These are phyloP conservation scores for Urocynchramus pylzowi DNA, from an alignment of 2,113 vertebrate genomes.

Conservation along the genomic window DNA sequence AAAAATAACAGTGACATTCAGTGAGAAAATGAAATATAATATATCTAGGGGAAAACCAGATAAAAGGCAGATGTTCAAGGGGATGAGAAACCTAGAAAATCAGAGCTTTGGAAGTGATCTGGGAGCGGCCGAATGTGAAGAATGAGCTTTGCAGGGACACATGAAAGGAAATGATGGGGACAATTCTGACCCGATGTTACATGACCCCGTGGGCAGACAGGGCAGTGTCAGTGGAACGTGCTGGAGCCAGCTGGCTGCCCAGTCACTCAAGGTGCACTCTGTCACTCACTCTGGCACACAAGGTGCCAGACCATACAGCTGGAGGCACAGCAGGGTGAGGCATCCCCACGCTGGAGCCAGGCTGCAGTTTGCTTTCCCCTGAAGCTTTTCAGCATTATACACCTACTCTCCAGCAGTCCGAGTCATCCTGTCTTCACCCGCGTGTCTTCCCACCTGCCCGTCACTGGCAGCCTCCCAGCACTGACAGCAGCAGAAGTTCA, in stretches of 20 bases:
- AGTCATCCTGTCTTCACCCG: background rate
- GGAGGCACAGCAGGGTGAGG: background rate
- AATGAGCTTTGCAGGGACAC: background rate
- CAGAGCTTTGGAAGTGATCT: background rate
- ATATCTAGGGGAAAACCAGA: background rate
- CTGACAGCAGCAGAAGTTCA: background rate
- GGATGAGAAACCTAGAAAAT: background rate
- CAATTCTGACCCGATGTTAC: background rate
- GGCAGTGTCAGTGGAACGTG: fast-evolving
- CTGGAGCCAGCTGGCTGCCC: background rate
- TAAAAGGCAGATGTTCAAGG: slow-evolving; percentile 2
- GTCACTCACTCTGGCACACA: fast-evolving
- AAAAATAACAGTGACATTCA: slow-evolving; percentile 22
- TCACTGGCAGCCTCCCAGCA: background rate
- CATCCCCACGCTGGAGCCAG: background rate
- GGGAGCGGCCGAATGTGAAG: fast-evolving
- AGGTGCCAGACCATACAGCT: background rate
- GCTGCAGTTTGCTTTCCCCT: background rate
- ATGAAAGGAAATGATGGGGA: background rate
- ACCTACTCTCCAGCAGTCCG: background rate
- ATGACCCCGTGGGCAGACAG: background rate
- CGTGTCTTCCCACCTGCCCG: background rate
- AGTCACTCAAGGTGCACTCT: background rate
- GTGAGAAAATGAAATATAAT: background rate
- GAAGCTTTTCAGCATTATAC: background rate